Conservation (phyloP, 2,797 vertebrate species). For the Peromyscus aztecus region DNA sequence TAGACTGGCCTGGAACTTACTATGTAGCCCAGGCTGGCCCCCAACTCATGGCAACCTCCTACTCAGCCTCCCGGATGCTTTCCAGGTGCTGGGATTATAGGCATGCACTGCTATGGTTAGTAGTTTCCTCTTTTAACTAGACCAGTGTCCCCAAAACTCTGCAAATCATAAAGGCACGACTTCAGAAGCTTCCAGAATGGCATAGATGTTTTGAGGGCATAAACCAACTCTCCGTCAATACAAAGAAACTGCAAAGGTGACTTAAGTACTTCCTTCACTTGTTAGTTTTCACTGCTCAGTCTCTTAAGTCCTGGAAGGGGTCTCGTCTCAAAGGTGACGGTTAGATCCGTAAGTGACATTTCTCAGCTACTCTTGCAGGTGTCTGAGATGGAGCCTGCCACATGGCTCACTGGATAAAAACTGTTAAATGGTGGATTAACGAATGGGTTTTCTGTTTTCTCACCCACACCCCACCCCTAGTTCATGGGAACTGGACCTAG, state of each 20-base stretch:
- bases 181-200: background rate
- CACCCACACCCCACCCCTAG: too few species aligned
- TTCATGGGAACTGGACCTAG: background rate
- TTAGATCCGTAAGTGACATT: background rate
- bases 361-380: background rate
- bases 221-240: background rate
- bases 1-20: background rate
- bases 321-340: background rate
- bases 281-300: background rate
- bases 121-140: background rate
- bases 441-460: background rate
- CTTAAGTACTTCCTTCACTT: background rate
- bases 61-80: background rate
- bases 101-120: background rate
- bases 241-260: background rate
- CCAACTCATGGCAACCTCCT: background rate
- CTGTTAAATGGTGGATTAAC: background rate
- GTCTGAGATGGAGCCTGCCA: background rate
- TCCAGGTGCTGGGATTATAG: background rate
- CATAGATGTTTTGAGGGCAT: background rate
- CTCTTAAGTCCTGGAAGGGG: background rate
- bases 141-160: background rate
- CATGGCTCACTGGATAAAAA: background rate
- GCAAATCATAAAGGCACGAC: background rate
- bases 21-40: background rate